Percentiles rank a stretch among this genome's conserved stretches.
These are phyloP conservation scores for Apotomis capreana DNA, from an alignment of 2,888 invertebrate species.

Conservation along the genomic window DNA sequence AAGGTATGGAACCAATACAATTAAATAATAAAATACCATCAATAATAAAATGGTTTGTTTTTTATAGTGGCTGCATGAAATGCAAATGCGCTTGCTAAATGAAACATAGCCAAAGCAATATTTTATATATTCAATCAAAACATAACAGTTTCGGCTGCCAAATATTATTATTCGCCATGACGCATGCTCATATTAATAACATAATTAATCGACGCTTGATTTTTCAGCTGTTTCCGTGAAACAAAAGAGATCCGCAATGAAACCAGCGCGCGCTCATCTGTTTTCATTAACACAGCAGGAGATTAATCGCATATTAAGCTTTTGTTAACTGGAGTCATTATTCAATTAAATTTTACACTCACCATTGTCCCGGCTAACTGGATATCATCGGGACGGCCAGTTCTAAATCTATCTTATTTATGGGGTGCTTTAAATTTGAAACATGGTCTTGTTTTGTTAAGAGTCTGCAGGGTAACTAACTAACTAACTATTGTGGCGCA, in stretches of 20 bases:
- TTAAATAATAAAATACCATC: no score
- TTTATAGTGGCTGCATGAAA: no score
- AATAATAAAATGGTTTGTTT: no score
- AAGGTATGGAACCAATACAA: no score
- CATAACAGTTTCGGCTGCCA: no score
- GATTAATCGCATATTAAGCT: slow-evolving; percentile 64
- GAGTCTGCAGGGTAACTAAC: neutral
- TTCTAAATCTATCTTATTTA: slow-evolving; percentile 31
- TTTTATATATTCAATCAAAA: no score
- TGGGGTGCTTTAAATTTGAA: slow-evolving; percentile 14
- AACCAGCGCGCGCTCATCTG: slow-evolving; percentile 58
- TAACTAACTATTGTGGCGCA: no score
- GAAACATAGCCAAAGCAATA: no score
- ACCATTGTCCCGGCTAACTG: slow-evolving; percentile 33
- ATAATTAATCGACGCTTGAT: slow-evolving; percentile 21
- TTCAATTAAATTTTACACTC: slow-evolving; percentile 61
- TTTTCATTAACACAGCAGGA: slow-evolving; percentile 59
- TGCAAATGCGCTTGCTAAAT: no score
- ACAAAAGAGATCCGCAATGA: slow-evolving; percentile 56
- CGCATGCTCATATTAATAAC: neutral
- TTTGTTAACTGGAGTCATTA: slow-evolving; percentile 65
- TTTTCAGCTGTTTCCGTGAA: slow-evolving; percentile 42
- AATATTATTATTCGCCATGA: no score
- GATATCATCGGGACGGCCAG: slow-evolving; percentile 21
- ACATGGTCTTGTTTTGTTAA: slow-evolving; percentile 12